Evolutionary conservation across 2,797 vertebrate genomes (phyloP), one percentile per base, ranked within the genome.

Genomic region (Amblyraja radiata): DNA sequence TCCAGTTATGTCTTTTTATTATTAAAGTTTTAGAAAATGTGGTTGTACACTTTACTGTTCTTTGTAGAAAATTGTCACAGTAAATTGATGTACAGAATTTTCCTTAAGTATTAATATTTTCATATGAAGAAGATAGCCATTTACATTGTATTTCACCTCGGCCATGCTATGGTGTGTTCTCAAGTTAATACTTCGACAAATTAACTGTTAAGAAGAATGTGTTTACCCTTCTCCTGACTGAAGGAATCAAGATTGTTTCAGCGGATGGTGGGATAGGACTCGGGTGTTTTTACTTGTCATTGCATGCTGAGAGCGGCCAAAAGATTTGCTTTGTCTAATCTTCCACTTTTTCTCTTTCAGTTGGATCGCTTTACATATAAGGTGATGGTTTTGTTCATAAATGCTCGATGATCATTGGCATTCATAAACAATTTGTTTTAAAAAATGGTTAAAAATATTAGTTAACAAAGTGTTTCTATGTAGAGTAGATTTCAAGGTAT

Each of bases 21-120:
- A 92, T 54, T 92, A 54, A 76, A 76, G 71, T 39, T 92, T 46
- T 92, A 92, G 90, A 58, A 92, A 74, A 92, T n/a, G 32, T 32
- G 4, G 32, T 92, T 92, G 71, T 92, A 92, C 90, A 74, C 90
- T 92, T 88, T 91, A 91, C 46, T 92, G 21, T 76, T 76, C 28
- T 54, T 68, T 68, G 54, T 92, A 76, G 84, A 88, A 92, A 92
- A 54, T 46, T 92, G 90, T 21, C 36, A 91, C 71, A 46, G 39
- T 92, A 91, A 36, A 73, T 91, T 73, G 16, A 80, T 80, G 88
- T 36, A 13, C 68, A 76, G 71, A 76, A n/a, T 58, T 73, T 46
- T 71, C 54, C 21, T 74, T 74, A 92, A 74, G 71, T 76, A 92
- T 92, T 68, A 88, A 88, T 88, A 88, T 65, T 88, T 68, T 36